Base-by-base conservation (phyloP, 1,140 invertebrate species). In the Drusus annulatus region DNA sequence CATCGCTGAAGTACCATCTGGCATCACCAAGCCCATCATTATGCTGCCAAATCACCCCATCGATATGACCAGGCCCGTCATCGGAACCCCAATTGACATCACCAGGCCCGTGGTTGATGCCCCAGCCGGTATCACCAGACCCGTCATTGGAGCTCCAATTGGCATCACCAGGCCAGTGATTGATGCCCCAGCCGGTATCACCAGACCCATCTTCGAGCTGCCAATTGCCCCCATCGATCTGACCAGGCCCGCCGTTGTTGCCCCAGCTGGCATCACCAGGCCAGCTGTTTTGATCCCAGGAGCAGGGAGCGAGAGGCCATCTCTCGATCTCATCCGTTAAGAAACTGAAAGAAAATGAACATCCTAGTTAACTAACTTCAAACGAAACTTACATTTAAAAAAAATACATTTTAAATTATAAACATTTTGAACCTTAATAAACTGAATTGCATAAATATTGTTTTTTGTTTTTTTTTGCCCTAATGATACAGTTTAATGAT, bases 311-410 rank as follows among this genome's bases (percentile, higher is more conserved):
- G 58, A 60, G 10, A 60, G 58, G 58, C 58, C 58, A 21, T 60
- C 58, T 15, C 58, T 60, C 23, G 58, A 60, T 21, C 58, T 60
- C 3, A 60, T 60, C 58, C 58, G 58, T 60, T 60, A 60, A 60
- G 19, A 15, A 25, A 15, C 21, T 23, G 0, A 25, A 60, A 60
- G 36, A 45, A 45, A 13, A 36, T 5, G 2, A 13, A 13, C 1
- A 45, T 13, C 36, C 36, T 13, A 45, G 10, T 13, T 45, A 45
- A n/a, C n/a, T n/a, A n/a, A n/a, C n/a, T n/a, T n/a, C n/a, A n/a
- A n/a, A n/a, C n/a, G n/a, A n/a, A n/a, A n/a, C n/a, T n/a, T n/a
- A n/a, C n/a, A n/a, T 1, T 45, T 5, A 45, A 45, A 45, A 13
- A 45, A 1, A 13, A 13, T 7, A 45, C 36, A 45, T 13, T 45